phyloP scores from a whole-genome alignment of 2,113 vertebrate genomes.

The Cyphomyrus plagiostoma region DNA sequence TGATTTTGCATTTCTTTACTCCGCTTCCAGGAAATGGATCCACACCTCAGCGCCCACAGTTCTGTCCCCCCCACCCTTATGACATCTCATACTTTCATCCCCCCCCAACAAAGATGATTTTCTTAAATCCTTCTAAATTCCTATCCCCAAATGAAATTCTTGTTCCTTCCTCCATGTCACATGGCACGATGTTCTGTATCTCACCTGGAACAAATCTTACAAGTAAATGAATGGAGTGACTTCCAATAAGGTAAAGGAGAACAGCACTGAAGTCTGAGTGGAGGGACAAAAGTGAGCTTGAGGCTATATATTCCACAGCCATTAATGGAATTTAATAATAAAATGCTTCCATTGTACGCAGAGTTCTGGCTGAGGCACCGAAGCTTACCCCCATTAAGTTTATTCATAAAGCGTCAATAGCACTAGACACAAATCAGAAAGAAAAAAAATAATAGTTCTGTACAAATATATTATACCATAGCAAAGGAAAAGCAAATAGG shows the following conservation, averaged over 20 bases:
- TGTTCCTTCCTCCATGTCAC: neutral
- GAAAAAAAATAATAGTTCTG: neutral
- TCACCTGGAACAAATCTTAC: neutral
- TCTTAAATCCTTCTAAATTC: neutral
- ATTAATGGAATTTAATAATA: neutral
- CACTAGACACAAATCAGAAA: neutral
- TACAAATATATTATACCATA: conserved; percentile 2
- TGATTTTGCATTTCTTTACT: neutral
- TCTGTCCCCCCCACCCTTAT: neutral
- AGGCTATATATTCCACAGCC: neutral
- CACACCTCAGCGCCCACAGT: neutral
- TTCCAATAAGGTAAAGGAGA: neutral
- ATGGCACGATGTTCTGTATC: neutral
- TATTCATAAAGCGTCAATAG: neutral
- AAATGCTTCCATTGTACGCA: neutral
- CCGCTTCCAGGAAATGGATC: neutral
- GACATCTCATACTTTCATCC: neutral
- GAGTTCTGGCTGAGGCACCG: neutral
- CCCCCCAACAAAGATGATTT: neutral
- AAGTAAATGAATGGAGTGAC: neutral
- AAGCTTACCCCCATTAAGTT: neutral
- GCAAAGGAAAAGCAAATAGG: neutral
- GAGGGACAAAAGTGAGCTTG: too few species aligned
- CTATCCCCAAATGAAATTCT: neutral
- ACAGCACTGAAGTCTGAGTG: neutral